Conservation (phyloP, 2,113 vertebrate genomes). For the Jaculus jaculus region DNA sequence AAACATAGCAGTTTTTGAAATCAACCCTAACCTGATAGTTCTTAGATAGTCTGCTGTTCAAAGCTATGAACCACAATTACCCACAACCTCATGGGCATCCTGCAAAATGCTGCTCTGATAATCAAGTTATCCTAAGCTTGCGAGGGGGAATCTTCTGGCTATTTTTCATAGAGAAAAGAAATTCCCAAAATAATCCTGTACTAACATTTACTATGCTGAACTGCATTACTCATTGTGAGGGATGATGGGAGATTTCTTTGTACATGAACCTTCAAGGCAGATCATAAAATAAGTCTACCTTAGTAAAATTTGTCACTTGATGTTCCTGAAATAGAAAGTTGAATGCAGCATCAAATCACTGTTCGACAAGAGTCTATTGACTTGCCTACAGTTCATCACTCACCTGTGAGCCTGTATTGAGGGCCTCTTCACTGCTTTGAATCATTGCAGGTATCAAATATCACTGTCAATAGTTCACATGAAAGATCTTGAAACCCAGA, state of each 20-base stretch:
- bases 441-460: not conserved
- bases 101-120: not conserved
- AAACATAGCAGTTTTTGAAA: not conserved
- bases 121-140: not conserved
- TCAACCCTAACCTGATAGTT: not conserved
- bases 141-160: not conserved
- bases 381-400: not conserved
- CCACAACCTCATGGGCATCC: not conserved
- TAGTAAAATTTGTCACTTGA: slow-evolving; percentile 11
- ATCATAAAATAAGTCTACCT: slow-evolving; percentile 44
- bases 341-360: slow-evolving; percentile 32
- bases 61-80: not conserved
- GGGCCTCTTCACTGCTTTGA: not conserved
- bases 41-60: not conserved
- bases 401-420: not conserved
- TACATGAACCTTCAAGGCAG: not conserved
- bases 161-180: slow-evolving; percentile 23
- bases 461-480: not conserved
- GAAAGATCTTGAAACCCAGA: not conserved
- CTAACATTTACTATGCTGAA: slow-evolving; percentile 33
- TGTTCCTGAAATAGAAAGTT: slow-evolving; percentile 52
- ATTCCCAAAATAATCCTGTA: not conserved
- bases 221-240: not conserved
- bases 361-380: not conserved
- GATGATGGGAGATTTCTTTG: slow-evolving; percentile 12